Evolutionary conservation across 2,113 vertebrate species (phyloP), one percentile per base, ranked within the genome.

Genomic region (Platichthys stellatus): DNA sequence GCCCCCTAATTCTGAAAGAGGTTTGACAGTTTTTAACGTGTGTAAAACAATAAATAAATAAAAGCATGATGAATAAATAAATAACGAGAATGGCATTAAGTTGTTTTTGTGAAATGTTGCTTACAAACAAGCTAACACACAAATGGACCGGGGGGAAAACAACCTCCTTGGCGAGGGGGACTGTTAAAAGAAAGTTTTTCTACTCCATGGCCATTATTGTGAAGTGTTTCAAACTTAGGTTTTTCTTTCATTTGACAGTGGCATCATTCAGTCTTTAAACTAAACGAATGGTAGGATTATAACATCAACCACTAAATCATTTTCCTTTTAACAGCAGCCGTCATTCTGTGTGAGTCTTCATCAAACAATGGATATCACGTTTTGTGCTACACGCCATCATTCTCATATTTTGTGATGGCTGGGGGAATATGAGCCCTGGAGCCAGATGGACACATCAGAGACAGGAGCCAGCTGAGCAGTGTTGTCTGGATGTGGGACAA

Each of bases 371-470:
- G n/a, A 72, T 40, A 57, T 64, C 8, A 63, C 8, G 63, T 57
- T 49, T 72, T 60, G 21, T 18, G 57, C 20, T n/a, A 12, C 61
- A 53, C 20, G 24, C 14, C 24, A 61, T 53, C 31, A 47, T 18
- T 5, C 17, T 71, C 72, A 57, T 78, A 69, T 75, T 75, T 76
- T 63, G 72, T 68, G 51, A 78, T 60, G 47, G 66, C 67, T 49
- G 5, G 28, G 62, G 54, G 43, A 77, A 80, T 77, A 63, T 35
- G 78, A 86, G 59, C 66, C 15, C 4, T 23, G 75, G 72, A 78
- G 69, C 57, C 85, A 86, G 86, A 90, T 83, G 83, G 85, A 83
- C 73, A 85, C 83, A 86, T 79, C 68, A 71, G 59, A 69, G 56
- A 71, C 40, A 49, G 18, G 71, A 78, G 56, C 72, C 35, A 66